Conservation (phyloP, 1,140 invertebrate species). For the Oryctes rhinoceros region DNA sequence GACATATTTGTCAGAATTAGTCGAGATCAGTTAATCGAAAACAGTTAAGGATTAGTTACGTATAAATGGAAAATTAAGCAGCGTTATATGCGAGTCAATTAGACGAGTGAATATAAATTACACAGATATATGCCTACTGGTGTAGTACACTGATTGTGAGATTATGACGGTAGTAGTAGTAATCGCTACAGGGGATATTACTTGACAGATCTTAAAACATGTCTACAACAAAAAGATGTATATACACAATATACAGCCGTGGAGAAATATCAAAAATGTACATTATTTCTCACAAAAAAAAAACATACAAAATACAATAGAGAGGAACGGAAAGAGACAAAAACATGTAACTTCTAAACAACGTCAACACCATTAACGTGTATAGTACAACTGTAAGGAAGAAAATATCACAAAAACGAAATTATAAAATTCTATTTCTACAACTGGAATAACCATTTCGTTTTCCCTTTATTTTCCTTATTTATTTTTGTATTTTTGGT, state of each 20-base stretch:
- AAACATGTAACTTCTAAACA: slow-evolving; percentile 31
- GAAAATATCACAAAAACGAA: slow-evolving; percentile 38
- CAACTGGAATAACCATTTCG: not conserved
- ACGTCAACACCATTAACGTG: slow-evolving; percentile 5
- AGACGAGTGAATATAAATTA: slow-evolving; percentile 34
- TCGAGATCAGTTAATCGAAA: not conserved
- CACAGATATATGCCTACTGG: slow-evolving; percentile 41
- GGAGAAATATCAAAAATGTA: slow-evolving; percentile 53
- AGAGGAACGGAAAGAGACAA: slow-evolving; percentile 14
- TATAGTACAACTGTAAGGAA: slow-evolving; percentile 27
- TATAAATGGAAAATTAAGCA: slow-evolving; percentile 37
- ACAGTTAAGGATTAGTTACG: slow-evolving; percentile 13
- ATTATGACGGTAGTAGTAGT: slow-evolving; percentile 41
- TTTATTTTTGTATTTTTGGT: slow-evolving; percentile 2
- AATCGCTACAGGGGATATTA: slow-evolving; percentile 39
- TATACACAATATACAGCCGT: slow-evolving; percentile 56
- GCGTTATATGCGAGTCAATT: slow-evolving; percentile 32
- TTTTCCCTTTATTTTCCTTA: not conserved
- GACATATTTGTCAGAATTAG: not conserved
- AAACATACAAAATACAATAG: slow-evolving; percentile 30
- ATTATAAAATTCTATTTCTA: not conserved
- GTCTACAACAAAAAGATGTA: slow-evolving; percentile 52
- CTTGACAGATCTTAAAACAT: slow-evolving; percentile 36
- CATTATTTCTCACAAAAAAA: slow-evolving; percentile 49
- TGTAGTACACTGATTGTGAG: slow-evolving; percentile 36